phyloP scores from a whole-genome alignment of 2,888 invertebrate species.

The Halocaridina rubra region DNA sequence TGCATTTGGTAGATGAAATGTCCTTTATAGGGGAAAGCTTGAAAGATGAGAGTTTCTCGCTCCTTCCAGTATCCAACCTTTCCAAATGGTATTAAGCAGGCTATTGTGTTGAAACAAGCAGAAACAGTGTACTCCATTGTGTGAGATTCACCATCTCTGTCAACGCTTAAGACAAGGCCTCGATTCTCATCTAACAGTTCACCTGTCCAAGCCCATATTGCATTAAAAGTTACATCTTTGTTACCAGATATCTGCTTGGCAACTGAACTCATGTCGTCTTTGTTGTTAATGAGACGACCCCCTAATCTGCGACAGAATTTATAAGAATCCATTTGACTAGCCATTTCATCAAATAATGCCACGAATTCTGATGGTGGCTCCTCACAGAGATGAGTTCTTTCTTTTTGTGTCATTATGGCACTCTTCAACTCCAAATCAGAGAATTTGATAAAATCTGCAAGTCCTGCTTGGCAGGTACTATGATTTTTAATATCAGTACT shows the following conservation, averaged over 20 bases:
- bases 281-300: constrained; percentile 10
- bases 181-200: background rate
- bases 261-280: background rate
- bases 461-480: background rate
- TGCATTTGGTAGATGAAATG: background rate
- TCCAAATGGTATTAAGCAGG: background rate
- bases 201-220: background rate
- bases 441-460: background rate
- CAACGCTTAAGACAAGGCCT: background rate
- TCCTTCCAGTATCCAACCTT: background rate
- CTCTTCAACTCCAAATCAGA: background rate
- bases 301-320: background rate
- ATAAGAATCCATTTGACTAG: background rate
- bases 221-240: background rate
- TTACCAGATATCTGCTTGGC: background rate
- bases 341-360: background rate
- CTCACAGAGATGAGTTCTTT: background rate
- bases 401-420: background rate
- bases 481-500: background rate
- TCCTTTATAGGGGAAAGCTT: background rate
- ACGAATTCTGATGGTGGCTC: constrained; percentile 2
- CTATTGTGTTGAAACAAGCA: background rate
- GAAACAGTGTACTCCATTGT: background rate
- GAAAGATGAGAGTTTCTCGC: background rate
- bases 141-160: background rate